Percentiles rank a stretch among this genome's conserved stretches.
phyloP scores from a whole-genome alignment of 2,113 vertebrate species.

The Rattus norvegicus region DNA sequence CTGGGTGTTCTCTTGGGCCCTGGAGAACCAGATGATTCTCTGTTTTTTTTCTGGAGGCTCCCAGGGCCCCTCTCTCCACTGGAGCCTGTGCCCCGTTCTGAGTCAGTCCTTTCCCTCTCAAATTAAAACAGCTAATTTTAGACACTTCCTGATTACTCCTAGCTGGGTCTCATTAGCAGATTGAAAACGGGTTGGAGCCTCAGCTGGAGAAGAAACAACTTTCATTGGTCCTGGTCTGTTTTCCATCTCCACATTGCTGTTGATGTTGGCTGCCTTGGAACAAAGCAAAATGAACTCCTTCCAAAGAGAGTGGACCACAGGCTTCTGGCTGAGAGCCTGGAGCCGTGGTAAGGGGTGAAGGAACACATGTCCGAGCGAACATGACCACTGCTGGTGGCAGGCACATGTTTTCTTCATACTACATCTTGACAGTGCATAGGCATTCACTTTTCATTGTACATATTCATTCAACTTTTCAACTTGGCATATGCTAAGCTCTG shows the following conservation, averaged over 20 bases:
- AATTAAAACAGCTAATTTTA: slow-evolving; percentile 81
- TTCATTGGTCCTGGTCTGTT: slow-evolving; percentile 75
- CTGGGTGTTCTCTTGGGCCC: slow-evolving; percentile 25
- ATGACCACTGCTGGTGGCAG: slow-evolving; percentile 58
- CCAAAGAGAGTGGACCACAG: slow-evolving; percentile 44
- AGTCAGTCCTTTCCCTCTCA: slow-evolving; percentile 28
- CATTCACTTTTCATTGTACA: slow-evolving; percentile 2
- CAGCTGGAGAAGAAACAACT: slow-evolving; percentile 70
- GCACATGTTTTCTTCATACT: slow-evolving; percentile 36
- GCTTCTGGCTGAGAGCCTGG: slow-evolving; percentile 52
- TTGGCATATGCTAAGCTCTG: background rate
- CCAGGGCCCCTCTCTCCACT: background rate
- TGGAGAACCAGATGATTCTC: background rate
- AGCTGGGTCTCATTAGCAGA: slow-evolving; percentile 78
- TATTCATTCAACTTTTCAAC: slow-evolving; percentile 19
- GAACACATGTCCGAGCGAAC: slow-evolving; percentile 30
- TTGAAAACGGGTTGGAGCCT: slow-evolving; percentile 71
- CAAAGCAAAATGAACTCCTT: slow-evolving; percentile 66
- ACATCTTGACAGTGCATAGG: background rate
- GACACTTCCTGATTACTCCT: slow-evolving; percentile 73
- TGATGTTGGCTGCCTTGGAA: slow-evolving; percentile 65
- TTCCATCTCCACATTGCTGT: slow-evolving; percentile 70
- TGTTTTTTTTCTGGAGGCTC: background rate
- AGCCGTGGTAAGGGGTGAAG: slow-evolving; percentile 32
- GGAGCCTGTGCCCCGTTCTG: slow-evolving; percentile 1